phyloP scores from a whole-genome alignment of 2,797 vertebrate species.

The Gallinago nigripennis region DNA sequence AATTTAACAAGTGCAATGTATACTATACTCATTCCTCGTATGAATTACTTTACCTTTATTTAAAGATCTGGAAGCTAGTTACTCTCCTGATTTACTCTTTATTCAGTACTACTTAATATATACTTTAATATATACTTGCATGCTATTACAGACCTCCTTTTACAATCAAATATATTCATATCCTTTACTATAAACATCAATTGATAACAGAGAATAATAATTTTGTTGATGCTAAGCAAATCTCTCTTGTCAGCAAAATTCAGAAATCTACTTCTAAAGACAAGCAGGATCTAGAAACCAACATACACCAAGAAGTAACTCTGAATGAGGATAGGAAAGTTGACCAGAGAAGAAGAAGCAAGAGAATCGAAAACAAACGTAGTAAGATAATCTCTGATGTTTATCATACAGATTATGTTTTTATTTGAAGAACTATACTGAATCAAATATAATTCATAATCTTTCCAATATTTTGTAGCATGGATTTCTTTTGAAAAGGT shows the following conservation, averaged over 20 bases:
- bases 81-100: not conserved
- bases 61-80: not conserved
- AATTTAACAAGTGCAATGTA: not conserved
- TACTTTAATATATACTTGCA: not conserved
- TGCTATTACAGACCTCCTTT: not conserved
- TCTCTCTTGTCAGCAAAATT: constrained; percentile 45
- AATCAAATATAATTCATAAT: not conserved
- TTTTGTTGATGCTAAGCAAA: constrained; percentile 21
- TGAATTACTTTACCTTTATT: not conserved
- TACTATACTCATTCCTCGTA: not conserved
- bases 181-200: not conserved
- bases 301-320: not conserved
- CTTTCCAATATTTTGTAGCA: not conserved
- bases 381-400: constrained; percentile 59
- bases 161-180: not conserved
- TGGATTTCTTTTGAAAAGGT: not conserved
- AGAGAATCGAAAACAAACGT: constrained; percentile 29
- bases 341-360: constrained; percentile 46
- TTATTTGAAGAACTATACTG: not conserved
- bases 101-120: not conserved
- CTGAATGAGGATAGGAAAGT: not conserved
- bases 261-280: constrained; percentile 31
- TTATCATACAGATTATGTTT: not conserved
- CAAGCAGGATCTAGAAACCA: not conserved
- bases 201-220: not conserved